Evolutionary conservation across 2,113 vertebrate genomes (phyloP), one percentile per base, ranked within the genome.

Genomic region (Bufo gargarizans): DNA sequence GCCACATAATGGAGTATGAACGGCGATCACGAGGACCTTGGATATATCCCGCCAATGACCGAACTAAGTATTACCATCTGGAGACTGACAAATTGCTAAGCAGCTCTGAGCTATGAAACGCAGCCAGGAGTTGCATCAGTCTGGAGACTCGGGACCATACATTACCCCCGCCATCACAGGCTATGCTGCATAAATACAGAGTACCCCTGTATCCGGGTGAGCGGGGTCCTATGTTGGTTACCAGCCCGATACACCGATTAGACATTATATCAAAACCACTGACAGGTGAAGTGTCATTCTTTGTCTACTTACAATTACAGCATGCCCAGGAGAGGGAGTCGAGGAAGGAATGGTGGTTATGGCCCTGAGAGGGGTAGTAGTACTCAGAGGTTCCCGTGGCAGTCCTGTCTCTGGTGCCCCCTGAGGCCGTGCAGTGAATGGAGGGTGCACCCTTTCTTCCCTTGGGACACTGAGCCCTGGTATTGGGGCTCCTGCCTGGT

Each of bases 1-100:
- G 77, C 17, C 84, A 86, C 84, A 86, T 86, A 77, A 77, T 86
- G 58, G 72, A 61, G 19, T 63, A 82, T 58, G 20, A 43, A 43
- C 6, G 10, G 61, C 10, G 14, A 8, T 20, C 19, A 47, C 3
- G 69, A 49, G 72, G 84, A 86, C 84, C 50, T 61, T 12, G 59
- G 80, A 82, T 71, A 61, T 86, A 86, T 56, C 16, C 53, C 14
- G 55, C 11, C 58, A 59, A 49, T 22, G 55, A 77, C 72, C 2
- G 72, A 76, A 86, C 53, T 65, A 86, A 85, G 63, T 17, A 20
- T 8, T 84, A 63, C 71, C 82, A 69, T 63, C 17, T 14, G 14
- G 69, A 55, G 19, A 86, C 77, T 58, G 49, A 50, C 84, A 77
- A 45, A 61, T 16, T 58, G 45, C 55, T 77, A 63, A 63, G 43